These are phyloP conservation scores for Frankliniella intonsa DNA, from an alignment of 2,888 invertebrate species.

Conservation along the genomic window DNA sequence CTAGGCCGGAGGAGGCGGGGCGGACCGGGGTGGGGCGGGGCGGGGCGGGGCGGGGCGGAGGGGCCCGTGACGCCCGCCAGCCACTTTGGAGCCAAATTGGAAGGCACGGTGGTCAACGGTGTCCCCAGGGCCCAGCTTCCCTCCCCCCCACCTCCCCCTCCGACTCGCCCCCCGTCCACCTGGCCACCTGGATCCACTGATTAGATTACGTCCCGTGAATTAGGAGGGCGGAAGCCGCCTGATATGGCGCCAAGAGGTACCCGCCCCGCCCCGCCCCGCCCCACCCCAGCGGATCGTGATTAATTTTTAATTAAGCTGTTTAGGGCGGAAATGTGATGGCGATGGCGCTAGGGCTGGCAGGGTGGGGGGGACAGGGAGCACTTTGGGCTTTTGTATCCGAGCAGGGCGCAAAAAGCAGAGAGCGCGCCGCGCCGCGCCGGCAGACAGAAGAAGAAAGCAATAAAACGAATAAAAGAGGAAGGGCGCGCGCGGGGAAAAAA, in stretches of 20 bases:
- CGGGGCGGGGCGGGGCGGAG: neutral
- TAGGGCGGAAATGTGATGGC: neutral
- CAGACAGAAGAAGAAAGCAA: too few species aligned
- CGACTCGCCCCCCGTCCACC: neutral
- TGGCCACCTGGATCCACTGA: neutral
- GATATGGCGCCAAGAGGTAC: neutral
- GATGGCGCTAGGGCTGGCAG: neutral
- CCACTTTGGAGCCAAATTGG: conserved; percentile 24
- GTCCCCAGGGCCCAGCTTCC: neutral
- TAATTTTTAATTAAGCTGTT: conserved; percentile 25
- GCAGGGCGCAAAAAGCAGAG: too few species aligned
- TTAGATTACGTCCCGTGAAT: conserved; percentile 22
- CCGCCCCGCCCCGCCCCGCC: neutral
- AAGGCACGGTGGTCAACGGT: neutral
- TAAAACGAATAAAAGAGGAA: neutral
- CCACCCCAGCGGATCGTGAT: neutral
- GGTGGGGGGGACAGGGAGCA: neutral
- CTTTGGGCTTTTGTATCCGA: too few species aligned
- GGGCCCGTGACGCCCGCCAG: neutral
- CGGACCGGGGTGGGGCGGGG: neutral
- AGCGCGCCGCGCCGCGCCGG: too few species aligned
- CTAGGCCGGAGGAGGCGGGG: neutral
- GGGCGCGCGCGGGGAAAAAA: neutral
- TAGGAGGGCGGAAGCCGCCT: neutral
- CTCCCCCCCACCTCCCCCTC: neutral